Base-by-base conservation (phyloP, 2,888 invertebrate genomes). In the Catonia carolina region DNA sequence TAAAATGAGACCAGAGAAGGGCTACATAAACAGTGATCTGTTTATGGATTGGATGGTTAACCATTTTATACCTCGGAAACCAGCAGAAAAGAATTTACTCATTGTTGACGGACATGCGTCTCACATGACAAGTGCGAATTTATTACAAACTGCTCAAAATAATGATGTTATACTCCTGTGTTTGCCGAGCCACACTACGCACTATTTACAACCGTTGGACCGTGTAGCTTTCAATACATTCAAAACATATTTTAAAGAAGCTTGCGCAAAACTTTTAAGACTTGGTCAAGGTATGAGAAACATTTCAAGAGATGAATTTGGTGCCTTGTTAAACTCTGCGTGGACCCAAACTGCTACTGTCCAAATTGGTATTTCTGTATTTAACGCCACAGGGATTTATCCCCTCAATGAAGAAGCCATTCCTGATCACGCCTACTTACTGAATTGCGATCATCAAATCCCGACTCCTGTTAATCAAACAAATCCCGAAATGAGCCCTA, bases 1-100 rank as follows among this genome's bases (percentile, higher is more conserved):
- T n/a, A n/a, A n/a, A n/a, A n/a, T n/a, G n/a, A n/a, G n/a, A n/a
- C 41, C 31, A 39, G 42, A 42, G 42, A 42, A 41, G 20, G 53
- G 23, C 42, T 53, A 53, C 27, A 18, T 53, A 10, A 53, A 53
- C 17, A 23, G 10, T 53, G 53, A 53, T 12, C 17, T 53, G 22
- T 53, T 53, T 42, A 23, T 53, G 22, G 53, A 53, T 42, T 42
- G 53, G 53, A 27, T 53, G 36, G 42, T 42, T 27, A 53, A 17
- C 17, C 53, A 53, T 20, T 53, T 53, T 42, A 15, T 22, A 27
- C 53, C 53, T 15, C 20, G 53, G 23, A 53, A 53, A 42, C 53
- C 53, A 41, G n/a, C n/a, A n/a, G 53, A 33, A 42, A 53, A 53
- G 31, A 42, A 42, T 41, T 15, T 53, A 14, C 17, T 53, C 10